Conservation (phyloP, 2,113 vertebrate species). For the Otis tarda region DNA sequence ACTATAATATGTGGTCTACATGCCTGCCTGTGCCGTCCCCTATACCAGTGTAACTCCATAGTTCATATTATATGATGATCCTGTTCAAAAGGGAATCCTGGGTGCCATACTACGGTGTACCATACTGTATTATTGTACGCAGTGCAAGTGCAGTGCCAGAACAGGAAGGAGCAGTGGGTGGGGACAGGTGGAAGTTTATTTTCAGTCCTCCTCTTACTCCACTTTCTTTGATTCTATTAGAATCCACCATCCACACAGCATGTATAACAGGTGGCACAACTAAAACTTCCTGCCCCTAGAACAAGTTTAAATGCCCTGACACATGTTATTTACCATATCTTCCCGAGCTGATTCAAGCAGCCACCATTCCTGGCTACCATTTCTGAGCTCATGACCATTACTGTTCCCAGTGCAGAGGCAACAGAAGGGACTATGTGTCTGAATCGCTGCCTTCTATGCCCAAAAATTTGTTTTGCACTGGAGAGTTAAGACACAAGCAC, state of each 20-base stretch:
- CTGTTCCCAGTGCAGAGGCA: neutral
- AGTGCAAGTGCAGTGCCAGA: neutral
- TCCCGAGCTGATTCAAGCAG: neutral
- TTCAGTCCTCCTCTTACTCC: neutral
- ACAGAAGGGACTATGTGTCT: neutral
- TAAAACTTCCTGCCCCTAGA: neutral
- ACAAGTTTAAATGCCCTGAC: neutral
- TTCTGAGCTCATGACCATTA: neutral
- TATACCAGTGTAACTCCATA: rapidly evolving
- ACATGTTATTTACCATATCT: neutral
- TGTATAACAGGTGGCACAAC: neutral
- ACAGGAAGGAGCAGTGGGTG: neutral
- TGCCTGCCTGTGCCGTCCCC: neutral
- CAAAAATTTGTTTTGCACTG: neutral
- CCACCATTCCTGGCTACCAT: neutral
- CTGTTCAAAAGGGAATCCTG: neutral
- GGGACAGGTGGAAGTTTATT: neutral
- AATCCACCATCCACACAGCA: neutral
- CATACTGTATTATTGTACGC: neutral
- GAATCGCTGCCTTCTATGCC: neutral
- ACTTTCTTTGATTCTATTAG: neutral
- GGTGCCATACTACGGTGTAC: neutral
- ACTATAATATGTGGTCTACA: neutral
- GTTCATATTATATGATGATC: neutral
- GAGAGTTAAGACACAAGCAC: neutral